Percentiles rank a stretch among this genome's conserved stretches.
Evolutionary conservation across 2,797 vertebrate genomes (phyloP).

Genomic region (Pseudochirops cupreus): DNA sequence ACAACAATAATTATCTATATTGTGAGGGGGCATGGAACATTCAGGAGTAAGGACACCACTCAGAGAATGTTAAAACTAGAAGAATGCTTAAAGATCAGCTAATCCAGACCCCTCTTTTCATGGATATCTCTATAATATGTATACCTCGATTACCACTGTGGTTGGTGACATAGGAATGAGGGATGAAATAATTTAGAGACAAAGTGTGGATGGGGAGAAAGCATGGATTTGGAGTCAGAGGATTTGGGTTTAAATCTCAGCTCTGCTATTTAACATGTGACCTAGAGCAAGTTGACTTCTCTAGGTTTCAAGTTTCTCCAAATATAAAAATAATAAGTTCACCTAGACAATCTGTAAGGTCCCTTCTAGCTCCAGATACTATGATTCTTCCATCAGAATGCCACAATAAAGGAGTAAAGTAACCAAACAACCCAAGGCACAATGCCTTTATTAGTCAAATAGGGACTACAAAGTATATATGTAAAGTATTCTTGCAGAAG

Average conservation of each 20-base stretch:
- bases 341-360: neutral
- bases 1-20: neutral
- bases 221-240: neutral
- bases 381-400: neutral
- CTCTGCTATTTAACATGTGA: neutral
- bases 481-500: constrained; percentile 26
- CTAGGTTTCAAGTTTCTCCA: neutral
- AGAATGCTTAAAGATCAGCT: neutral
- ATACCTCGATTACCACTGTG: neutral
- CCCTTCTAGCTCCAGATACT: neutral
- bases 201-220: neutral
- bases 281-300: neutral
- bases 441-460: neutral
- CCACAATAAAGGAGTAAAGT: neutral
- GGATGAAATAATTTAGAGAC: neutral
- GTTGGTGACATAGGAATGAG: neutral
- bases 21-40: neutral
- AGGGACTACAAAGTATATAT: neutral
- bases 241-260: neutral
- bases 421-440: neutral
- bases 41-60: neutral
- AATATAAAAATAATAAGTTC: neutral
- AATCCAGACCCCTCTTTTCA: neutral
- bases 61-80: neutral
- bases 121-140: no score